Evolutionary conservation across 2,113 vertebrate genomes (phyloP).

Genomic region (Geococcyx californianus): DNA sequence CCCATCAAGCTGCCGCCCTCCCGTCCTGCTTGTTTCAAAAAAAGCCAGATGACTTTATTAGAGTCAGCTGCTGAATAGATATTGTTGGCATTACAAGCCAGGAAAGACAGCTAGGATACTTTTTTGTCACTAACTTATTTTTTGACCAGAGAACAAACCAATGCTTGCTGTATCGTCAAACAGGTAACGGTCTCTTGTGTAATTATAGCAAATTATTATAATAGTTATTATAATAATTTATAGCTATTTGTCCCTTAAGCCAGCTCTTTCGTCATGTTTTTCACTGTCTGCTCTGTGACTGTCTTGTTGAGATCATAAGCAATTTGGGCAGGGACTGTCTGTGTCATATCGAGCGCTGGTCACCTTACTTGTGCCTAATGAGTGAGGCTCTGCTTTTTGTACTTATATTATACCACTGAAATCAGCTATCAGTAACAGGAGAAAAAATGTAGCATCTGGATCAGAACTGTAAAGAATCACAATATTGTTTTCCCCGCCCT

Average conservation of each 20-base stretch:
- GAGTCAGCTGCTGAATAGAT: not conserved
- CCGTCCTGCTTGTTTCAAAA: not conserved
- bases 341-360: not conserved
- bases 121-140: conserved; percentile 16
- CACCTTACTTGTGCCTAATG: not conserved
- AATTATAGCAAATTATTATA: conserved; percentile 32
- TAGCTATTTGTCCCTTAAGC: not conserved
- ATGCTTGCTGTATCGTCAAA: conserved; percentile 58
- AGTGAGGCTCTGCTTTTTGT: not conserved
- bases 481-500: not conserved
- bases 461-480: not conserved
- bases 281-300: conserved; percentile 43
- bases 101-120: conserved; percentile 34
- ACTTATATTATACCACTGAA: not conserved
- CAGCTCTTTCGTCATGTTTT: not conserved
- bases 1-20: conserved; percentile 25
- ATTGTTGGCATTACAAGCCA: conserved; percentile 7
- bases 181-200: conserved; percentile 42
- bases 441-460: not conserved
- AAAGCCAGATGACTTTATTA: conserved; percentile 37
- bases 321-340: conserved; percentile 7
- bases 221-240: conserved; percentile 53
- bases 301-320: conserved; percentile 26
- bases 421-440: not conserved
- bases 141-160: conserved; percentile 46